Evolutionary conservation across 2,888 invertebrate genomes (phyloP), one percentile per base, ranked within the genome.

Genomic region (Erebia palarica): DNA sequence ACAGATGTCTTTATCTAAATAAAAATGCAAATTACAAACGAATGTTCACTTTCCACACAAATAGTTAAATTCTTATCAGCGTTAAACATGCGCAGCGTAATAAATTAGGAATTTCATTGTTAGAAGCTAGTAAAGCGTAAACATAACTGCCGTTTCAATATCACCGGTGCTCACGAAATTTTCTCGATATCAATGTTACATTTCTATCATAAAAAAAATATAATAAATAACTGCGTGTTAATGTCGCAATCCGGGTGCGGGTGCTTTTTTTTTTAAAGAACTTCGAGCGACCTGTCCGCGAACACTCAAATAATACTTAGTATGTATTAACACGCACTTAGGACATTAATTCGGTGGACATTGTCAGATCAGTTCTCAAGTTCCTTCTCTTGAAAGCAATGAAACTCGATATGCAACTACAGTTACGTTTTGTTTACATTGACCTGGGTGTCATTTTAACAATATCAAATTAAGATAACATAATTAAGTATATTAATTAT

Each of bases 51-150:
- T 16, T 42, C 42, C 60, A 16, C 60, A n/a, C 4, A 14, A 42
- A 16, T 42, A 60, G 36, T 16, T 27, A 65, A 59, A 53, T 66
- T 61, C 65, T 70, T 70, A 72, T 74, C 69, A 59, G 55, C 18
- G 49, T 47, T 9, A 44, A 53, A 69, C 63, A 21, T 21, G 47
- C 53, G 27, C 49, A 42, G n/a, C 51, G 21, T 42, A 61, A 69
- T 70, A 64, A 69, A 71, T 70, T 44, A 66, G 58, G 42, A 44
- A 65, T 70, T 70, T 42, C 49, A 67, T 71, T 67, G 57, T 67
- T 16, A 3, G 16, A 16, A 42, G 47, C 49, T 58, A 63, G 36
- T 63, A 47, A 71, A 58, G 27, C 60, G 60, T 27, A 66, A 66
- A 65, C 16, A 59, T 42, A 51, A 51, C 69, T 72, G 36, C 64